These are phyloP conservation scores for Drosophila sechellia DNA, from an alignment of 1,140 invertebrate species.

Conservation along the genomic window DNA sequence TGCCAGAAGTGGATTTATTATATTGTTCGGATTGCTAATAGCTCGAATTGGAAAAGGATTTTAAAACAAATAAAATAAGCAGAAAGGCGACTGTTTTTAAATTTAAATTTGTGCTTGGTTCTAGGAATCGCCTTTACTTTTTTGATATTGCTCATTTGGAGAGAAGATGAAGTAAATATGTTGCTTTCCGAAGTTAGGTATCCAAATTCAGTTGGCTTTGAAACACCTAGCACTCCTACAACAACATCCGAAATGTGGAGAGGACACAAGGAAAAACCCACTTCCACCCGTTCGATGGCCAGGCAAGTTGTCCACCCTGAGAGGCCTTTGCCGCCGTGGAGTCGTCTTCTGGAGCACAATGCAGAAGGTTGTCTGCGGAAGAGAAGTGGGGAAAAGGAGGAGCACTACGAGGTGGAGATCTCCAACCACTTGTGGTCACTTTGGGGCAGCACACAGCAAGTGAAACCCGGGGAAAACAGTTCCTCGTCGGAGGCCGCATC, in stretches of 20 bases:
- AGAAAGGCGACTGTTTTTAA: too few relatives aligned
- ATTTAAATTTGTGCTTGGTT: neutral
- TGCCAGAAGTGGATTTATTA: neutral
- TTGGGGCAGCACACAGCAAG: slow-evolving; percentile 10
- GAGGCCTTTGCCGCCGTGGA: slow-evolving; percentile 20
- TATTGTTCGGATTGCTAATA: neutral
- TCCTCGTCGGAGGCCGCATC: neutral
- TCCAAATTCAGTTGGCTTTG: neutral
- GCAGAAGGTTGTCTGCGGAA: neutral
- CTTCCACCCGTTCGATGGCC: neutral
- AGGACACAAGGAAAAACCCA: neutral
- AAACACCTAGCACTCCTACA: neutral
- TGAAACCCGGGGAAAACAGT: neutral
- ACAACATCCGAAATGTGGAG: neutral
- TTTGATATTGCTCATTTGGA: too few relatives aligned
- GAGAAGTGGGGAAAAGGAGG: neutral
- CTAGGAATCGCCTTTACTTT: too few relatives aligned
- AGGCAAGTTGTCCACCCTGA: neutral
- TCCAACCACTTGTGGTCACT: slow-evolving; percentile 38
- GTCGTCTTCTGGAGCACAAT: slow-evolving; percentile 16
- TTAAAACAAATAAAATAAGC: too few relatives aligned
- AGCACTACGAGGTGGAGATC: slow-evolving; percentile 38
- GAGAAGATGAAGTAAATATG: too few relatives aligned
- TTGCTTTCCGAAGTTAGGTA: too few relatives aligned
- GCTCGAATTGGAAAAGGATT: neutral